Percentiles rank a stretch among this genome's conserved stretches.
Conservation (phyloP, 2,888 invertebrate genomes). For the Eremobia ochroleuca region DNA sequence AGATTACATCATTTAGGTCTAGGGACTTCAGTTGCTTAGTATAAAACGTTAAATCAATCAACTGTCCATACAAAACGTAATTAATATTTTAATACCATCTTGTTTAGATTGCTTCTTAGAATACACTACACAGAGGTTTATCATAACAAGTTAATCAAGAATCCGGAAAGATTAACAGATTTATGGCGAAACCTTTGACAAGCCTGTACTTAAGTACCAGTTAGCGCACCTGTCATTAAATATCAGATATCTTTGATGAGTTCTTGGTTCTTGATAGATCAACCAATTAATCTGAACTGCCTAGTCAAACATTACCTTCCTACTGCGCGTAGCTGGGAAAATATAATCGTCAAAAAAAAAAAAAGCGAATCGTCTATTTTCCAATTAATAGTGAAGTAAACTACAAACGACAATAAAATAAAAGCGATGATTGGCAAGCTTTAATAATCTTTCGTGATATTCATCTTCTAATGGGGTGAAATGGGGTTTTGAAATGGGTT, state of each 20-base stretch:
- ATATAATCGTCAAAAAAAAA: too few relatives aligned
- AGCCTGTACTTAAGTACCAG: constrained; percentile 24
- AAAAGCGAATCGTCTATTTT: neutral
- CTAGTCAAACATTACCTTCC: neutral
- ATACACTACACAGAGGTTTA: constrained; percentile 24
- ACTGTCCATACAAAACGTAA: constrained; percentile 3
- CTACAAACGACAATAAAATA: neutral
- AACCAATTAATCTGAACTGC: constrained; percentile 12
- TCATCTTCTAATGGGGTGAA: neutral
- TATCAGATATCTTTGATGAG: constrained; percentile 24
- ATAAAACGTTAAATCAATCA: neutral
- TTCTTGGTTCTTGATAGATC: constrained; percentile 18
- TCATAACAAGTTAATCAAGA: constrained; percentile 41
- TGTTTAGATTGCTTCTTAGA: constrained; percentile 10
- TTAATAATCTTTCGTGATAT: neutral
- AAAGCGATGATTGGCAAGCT: neutral
- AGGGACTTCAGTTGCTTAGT: neutral
- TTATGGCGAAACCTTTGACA: constrained; percentile 37
- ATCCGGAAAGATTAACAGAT: constrained; percentile 29
- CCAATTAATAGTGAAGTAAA: neutral
- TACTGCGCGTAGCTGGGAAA: too few relatives aligned
- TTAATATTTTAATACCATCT: constrained; percentile 14
- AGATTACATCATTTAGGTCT: too few relatives aligned
- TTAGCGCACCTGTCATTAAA: constrained; percentile 30
- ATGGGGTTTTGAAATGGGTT: too few relatives aligned